Conservation (phyloP, 2,797 vertebrate genomes). For the Dicrostonyx torquatus region DNA sequence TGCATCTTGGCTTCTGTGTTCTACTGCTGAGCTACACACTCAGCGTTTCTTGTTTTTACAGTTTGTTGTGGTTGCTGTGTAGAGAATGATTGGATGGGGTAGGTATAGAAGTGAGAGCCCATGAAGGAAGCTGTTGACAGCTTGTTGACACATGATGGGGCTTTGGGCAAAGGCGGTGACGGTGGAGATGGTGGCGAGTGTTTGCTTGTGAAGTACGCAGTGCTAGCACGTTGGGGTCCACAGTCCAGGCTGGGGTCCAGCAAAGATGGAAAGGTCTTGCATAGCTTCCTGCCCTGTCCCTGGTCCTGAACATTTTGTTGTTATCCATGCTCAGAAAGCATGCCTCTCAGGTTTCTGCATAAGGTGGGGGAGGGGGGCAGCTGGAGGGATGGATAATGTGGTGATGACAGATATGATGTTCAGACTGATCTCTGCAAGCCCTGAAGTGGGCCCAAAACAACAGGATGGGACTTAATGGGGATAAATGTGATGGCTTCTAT, state of each 20-base stretch:
- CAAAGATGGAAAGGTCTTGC: neutral
- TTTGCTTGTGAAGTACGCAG: neutral
- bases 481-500: slow-evolving; percentile 59
- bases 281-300: slow-evolving; percentile 1
- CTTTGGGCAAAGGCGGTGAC: neutral
- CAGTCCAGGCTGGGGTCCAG: fast-evolving
- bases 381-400: neutral
- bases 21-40: neutral
- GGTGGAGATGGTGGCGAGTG: neutral
- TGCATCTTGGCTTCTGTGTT: neutral
- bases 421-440: slow-evolving; percentile 39
- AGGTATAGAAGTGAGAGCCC: neutral
- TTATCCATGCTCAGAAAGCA: neutral
- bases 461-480: slow-evolving; percentile 69
- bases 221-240: neutral
- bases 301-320: neutral
- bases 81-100: neutral
- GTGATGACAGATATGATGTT: slow-evolving; percentile 30
- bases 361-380: neutral
- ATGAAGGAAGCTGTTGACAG: neutral
- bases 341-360: slow-evolving; percentile 7
- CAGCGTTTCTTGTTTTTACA: neutral
- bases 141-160: neutral
- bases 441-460: slow-evolving; percentile 49
- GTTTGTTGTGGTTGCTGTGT: neutral